phyloP scores from a whole-genome alignment of 1,140 invertebrate species.

The Tetraneura akinire region DNA sequence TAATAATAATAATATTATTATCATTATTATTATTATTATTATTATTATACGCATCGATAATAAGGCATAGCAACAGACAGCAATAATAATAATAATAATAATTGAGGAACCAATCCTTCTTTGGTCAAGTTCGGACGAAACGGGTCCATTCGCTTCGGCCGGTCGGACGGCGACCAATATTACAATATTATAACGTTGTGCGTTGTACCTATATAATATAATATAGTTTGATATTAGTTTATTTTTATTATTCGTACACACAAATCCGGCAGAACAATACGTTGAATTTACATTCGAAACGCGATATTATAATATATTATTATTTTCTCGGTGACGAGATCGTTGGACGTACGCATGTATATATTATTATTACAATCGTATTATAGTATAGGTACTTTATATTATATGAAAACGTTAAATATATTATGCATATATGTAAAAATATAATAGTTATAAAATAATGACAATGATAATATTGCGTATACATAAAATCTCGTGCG shows the following conservation, averaged over 20 bases:
- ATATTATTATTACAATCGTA: no score
- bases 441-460: no score
- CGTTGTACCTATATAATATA: no score
- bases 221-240: background rate
- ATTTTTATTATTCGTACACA: background rate
- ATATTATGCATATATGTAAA: no score
- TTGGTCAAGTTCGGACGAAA: slow-evolving; percentile 40
- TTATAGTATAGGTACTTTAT: no score
- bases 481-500: no score
- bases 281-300: slow-evolving; percentile 34
- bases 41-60: background rate
- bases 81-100: background rate
- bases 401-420: no score
- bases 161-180: no score
- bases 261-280: background rate
- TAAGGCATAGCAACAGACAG: background rate
- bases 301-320: background rate
- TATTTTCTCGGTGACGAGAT: slow-evolving; percentile 1
- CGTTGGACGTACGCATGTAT: slow-evolving; percentile 12
- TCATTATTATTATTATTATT: background rate
- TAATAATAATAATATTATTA: background rate
- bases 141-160: background rate
- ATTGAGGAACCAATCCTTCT: slow-evolving; percentile 43
- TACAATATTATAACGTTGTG: no score
- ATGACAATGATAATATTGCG: no score